Base-by-base conservation (phyloP, 2,888 invertebrate species). In the Erpobdella octoculata region DNA sequence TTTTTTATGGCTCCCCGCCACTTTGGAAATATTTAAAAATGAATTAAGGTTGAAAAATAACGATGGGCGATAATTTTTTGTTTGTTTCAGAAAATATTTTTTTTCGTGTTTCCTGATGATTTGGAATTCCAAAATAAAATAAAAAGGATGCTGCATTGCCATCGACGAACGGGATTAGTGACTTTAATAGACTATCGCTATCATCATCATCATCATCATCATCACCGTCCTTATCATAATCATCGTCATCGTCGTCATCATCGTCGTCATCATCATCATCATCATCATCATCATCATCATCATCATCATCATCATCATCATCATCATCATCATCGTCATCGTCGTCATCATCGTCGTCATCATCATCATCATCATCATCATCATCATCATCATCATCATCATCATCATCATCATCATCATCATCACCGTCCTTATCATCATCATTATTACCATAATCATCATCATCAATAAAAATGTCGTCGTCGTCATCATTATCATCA, bases 221-320 rank as follows among this genome's bases (percentile, higher is more conserved):
- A 64, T 64, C 35, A n/a, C n/a, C n/a, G 35, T 64, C 35, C 31
- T 64, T 21, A 64, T 33, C 64, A 64, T 64, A 31, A 64, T 64
- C 64, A 64, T 33, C 64, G 35, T 2, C 66, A 41, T 8, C 66
- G 41, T 66, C 66, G 28, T 66, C 41, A 37, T 38, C 66, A 41
- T 38, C 66, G 21, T 66, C 66, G 41, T 38, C 4, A 66, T 66
- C 66, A 41, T 3, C 41, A 41, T 21, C 66, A 66, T 66, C 66
- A 66, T 66, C 66, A 66, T 66, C 66, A 66, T 66, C 66, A 66
- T 38, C 66, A 66, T 66, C 66, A 66, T 66, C 66, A 66, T 66
- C 66, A 66, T 37, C 66, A 66, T 66, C 66, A 66, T 66, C 66
- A 66, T 66, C 66, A 66, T 38, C 66, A 66, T 66, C 66, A 41